Conservation (phyloP, 2,888 invertebrate genomes). For the Drosophila kambysellisi region DNA sequence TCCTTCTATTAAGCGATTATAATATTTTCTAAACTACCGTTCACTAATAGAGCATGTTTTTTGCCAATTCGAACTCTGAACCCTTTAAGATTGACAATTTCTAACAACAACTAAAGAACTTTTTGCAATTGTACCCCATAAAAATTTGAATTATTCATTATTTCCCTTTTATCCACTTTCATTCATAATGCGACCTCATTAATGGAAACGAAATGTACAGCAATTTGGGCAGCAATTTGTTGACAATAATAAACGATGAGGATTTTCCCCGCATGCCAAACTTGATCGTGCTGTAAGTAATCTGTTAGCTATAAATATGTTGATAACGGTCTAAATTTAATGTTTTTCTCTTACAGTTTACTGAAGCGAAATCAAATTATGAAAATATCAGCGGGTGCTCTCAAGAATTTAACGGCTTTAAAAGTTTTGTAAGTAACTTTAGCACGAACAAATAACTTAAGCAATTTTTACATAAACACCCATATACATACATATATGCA, state of each 20-base stretch:
- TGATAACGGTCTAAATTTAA: slow-evolving; percentile 19
- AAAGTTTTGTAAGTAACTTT: slow-evolving; percentile 92
- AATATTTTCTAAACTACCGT: background rate
- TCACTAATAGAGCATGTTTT: slow-evolving; percentile 54
- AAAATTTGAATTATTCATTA: slow-evolving; percentile 41
- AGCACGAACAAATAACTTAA: slow-evolving; percentile 56
- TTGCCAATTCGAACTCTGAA: slow-evolving; percentile 29
- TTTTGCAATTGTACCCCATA: slow-evolving; percentile 16
- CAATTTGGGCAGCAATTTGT: slow-evolving; percentile 91
- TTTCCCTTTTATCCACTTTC: slow-evolving; percentile 27
- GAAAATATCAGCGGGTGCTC: slow-evolving; percentile 91
- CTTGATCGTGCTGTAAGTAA: slow-evolving; percentile 93
- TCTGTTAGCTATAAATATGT: slow-evolving; percentile 1
- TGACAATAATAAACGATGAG: slow-evolving; percentile 88
- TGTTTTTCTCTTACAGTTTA: slow-evolving; percentile 88
- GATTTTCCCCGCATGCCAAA: slow-evolving; percentile 90
- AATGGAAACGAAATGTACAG: slow-evolving; percentile 84
- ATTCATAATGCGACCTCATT: slow-evolving; percentile 40
- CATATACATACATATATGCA: slow-evolving; percentile 7
- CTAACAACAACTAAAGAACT: slow-evolving; percentile 22
- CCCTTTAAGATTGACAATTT: slow-evolving; percentile 36
- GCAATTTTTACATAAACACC: slow-evolving; percentile 30
- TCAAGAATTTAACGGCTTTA: slow-evolving; percentile 91
- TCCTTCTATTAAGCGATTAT: background rate
- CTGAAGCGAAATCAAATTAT: slow-evolving; percentile 94